Conservation (phyloP, 1,140 invertebrate species). For the Pseudomyrmex cubaensis region DNA sequence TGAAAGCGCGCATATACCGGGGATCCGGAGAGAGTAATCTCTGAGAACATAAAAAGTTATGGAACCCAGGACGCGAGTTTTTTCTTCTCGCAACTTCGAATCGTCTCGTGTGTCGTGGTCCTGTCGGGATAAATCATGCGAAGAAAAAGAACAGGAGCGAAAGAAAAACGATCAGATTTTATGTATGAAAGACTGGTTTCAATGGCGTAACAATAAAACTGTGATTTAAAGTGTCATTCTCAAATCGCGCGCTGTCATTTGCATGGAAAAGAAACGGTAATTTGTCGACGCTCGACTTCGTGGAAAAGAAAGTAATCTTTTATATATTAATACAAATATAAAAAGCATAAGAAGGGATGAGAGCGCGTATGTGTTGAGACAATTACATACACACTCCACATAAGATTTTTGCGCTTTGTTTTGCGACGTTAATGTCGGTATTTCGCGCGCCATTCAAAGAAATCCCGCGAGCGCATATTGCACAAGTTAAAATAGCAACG, state of each 20-base stretch:
- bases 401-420: constrained; percentile 13
- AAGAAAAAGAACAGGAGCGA: constrained; percentile 10
- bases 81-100: neutral
- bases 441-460: constrained; percentile 29
- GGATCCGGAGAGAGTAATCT: neutral
- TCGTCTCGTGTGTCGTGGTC: neutral
- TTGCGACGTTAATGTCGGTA: constrained; percentile 14
- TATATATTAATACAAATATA: constrained; percentile 13
- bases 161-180: neutral
- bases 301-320: neutral
- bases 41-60: constrained; percentile 5
- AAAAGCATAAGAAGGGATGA: neutral
- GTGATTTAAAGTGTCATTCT: constrained; percentile 11
- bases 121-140: constrained; percentile 2
- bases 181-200: neutral
- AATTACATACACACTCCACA: neutral
- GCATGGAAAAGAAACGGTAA: constrained; percentile 2
- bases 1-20: neutral
- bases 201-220: constrained; percentile 8
- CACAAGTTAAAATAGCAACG: constrained; percentile 3
- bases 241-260: neutral
- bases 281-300: neutral
- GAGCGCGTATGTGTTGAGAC: too few relatives aligned
- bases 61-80: neutral
- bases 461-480: neutral